Percentiles rank a stretch among this genome's conserved stretches.
phyloP scores from a whole-genome alignment of 2,888 invertebrate genomes.

The Orchesella flavescens region DNA sequence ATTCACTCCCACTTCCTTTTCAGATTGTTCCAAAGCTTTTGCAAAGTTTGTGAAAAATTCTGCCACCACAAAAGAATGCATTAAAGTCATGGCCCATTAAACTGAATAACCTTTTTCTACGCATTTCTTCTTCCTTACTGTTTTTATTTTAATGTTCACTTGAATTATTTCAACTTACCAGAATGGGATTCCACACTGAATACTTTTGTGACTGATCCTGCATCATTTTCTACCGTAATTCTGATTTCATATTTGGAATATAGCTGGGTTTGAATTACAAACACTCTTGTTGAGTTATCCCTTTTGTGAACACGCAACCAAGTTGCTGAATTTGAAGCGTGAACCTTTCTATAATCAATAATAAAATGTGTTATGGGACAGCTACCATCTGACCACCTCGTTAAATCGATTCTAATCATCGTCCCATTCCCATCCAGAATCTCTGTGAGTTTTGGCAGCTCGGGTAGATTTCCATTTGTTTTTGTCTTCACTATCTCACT shows the following conservation, averaged over 20 bases:
- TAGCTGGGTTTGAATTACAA: conserved; percentile 80
- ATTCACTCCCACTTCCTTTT: conserved; percentile 28
- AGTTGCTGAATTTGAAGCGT: background rate
- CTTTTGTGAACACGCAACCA: conserved; percentile 75
- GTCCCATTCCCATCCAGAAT: conserved; percentile 86
- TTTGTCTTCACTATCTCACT: conserved; percentile 82
- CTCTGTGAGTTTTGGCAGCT: conserved; percentile 83
- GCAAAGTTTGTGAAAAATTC: conserved; percentile 69
- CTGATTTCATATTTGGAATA: conserved; percentile 84
- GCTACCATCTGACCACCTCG: conserved; percentile 89
- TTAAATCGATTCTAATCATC: conserved; percentile 84
- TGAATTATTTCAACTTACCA: conserved; percentile 54
- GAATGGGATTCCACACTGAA: conserved; percentile 67
- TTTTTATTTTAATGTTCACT: no score
- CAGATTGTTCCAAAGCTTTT: conserved; percentile 57
- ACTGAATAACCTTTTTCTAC: no score
- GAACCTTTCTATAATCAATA: conserved; percentile 78
- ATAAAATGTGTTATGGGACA: conserved; percentile 87
- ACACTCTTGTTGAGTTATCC: conserved; percentile 74
- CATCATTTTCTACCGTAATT: conserved; percentile 83
- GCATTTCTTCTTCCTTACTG: no score
- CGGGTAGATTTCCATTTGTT: conserved; percentile 80
- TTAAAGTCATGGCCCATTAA: no score
- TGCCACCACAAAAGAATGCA: conserved; percentile 28
- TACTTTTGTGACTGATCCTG: conserved; percentile 80